Evolutionary conservation across 2,797 vertebrate genomes (phyloP), one percentile per base, ranked within the genome.

Genomic region (Eremophila alpestris): DNA sequence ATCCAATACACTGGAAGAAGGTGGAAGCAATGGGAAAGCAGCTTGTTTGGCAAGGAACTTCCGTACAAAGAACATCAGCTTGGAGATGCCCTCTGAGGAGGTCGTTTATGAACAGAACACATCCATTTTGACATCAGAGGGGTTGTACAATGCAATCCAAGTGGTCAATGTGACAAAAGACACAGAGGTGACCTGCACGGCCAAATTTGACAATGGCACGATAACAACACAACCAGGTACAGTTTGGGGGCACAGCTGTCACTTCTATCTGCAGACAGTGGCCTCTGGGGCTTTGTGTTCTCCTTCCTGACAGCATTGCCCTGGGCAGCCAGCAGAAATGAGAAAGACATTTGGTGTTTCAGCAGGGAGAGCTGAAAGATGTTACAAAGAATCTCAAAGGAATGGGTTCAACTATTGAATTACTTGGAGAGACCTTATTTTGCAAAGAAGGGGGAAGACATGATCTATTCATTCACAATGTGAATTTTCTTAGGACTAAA

Each of bases 201-300:
- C 41, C 34, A 68, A 6, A 7, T 55, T 20, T 2, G 5, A 52
- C 2, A 2, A 0, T 32, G 13, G 1, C 1, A 4, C 1, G 6
- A 0, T 30, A 22, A 13, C n/a, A 76, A 7, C 21, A 26, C 11
- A 5, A 9, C 5, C 81, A 95, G 95, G 95, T 96, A 95, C 13
- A 32, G 9, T 67, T 40, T 32, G 60, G 24, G 51, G 64, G 18
- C 48, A 64, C 43, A 70, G 45, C 17, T 81, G 11, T 12, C 16
- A 46, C 21, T 20, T 20, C 6, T 54, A 56, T 36, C 73, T 78
- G 9, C 7, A 11, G 43, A 24, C 40, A 41, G 29, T 9, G 13
- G n/a, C 38, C 76, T 62, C 60, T 11, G 71, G 36, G 0, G 1
- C 71, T 67, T 76, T 24, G 7, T 70, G 59, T 38, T 36, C 41